Base-by-base conservation (phyloP, 2,888 invertebrate genomes). In the Pachydiplax longipennis region DNA sequence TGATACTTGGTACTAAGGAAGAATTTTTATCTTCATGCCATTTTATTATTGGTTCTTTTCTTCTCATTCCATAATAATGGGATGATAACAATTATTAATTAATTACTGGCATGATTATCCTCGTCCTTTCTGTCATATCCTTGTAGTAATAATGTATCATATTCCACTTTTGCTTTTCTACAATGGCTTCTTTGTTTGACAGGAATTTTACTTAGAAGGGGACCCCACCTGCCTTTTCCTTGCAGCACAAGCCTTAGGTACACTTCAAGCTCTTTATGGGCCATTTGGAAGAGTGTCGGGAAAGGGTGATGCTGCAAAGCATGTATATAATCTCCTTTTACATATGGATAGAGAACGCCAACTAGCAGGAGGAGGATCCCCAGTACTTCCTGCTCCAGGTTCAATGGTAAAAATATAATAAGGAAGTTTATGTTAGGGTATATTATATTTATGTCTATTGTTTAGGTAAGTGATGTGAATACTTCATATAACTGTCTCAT, bases 221-320 rank as follows among this genome's bases (percentile, higher is more conserved):
- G 99, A 99, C 94, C 97, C 98, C 0, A 97, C 98, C 0, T 96
- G 97, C 92, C 94, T 99, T 90, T 98, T 97, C 94, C 97, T 98
- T 94, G 96, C 97, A 0, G 99, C 99, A 0, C 96, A 97, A 93
- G 97, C 98, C 0, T 94, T 99, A 90, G 96, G 98, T 92, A 96
- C 96, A 48, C 95, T 99, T 91, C 99, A 99, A 93, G 96, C 97
- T 91, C 94, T 98, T 48, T 99, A 97, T 93, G 99, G 99, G 0
- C 96, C 97, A 91, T 98, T 99, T 93, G 97, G 98, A 15, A 96
- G 97, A 92, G 96, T 99, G 3, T 97, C 97, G 93, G 99, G 99
- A 15, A 98, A 98, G 94, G 99, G 99, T 2, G 95, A 95, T 61
- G 97, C 97, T 82, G 98, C 99, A 0, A 97, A 97, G 93, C 97